phyloP scores from a whole-genome alignment of 2,797 vertebrate genomes.

The Sebastes cheni region DNA sequence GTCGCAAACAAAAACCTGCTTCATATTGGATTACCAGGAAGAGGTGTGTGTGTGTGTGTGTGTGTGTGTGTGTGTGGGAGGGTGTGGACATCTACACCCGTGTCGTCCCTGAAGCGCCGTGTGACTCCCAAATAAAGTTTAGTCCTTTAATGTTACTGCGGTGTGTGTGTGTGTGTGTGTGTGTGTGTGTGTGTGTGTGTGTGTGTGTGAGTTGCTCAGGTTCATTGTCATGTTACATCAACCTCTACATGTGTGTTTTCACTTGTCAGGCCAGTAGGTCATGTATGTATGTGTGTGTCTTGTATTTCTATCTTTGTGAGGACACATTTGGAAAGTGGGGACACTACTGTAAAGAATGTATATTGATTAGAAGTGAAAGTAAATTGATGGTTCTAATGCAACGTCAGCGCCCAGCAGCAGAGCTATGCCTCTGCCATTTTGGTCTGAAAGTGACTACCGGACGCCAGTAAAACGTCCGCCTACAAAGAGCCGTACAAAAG shows the following conservation, averaged over 20 bases:
- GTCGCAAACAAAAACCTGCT: slow-evolving; percentile 60
- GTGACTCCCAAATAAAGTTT: slow-evolving; percentile 39
- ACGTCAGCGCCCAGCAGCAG: too few species aligned
- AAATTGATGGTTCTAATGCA: too few species aligned
- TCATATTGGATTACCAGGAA: slow-evolving; percentile 69
- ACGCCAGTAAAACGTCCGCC: too few species aligned
- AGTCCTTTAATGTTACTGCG: neutral
- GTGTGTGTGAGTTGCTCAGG: neutral
- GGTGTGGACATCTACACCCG: slow-evolving; percentile 11
- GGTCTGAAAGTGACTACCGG: too few species aligned
- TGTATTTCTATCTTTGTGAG: slow-evolving; percentile 9
- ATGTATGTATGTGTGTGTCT: neutral
- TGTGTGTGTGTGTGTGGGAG: neutral
- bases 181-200: slow-evolving; percentile 9
- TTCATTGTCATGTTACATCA: slow-evolving; percentile 32
- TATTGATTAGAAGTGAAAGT: too few species aligned
- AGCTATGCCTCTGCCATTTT: neutral
- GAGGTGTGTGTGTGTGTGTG: slow-evolving; percentile 1
- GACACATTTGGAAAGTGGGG: neutral
- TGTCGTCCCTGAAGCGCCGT: slow-evolving; percentile 26
- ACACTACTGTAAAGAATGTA: neutral
- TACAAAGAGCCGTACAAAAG: too few species aligned
- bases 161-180: slow-evolving; percentile 3
- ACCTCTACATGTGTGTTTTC: slow-evolving; percentile 31
- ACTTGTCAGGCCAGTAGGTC: slow-evolving; percentile 44